Conservation (phyloP, 1,140 invertebrate genomes). For the Hestina assimilis region DNA sequence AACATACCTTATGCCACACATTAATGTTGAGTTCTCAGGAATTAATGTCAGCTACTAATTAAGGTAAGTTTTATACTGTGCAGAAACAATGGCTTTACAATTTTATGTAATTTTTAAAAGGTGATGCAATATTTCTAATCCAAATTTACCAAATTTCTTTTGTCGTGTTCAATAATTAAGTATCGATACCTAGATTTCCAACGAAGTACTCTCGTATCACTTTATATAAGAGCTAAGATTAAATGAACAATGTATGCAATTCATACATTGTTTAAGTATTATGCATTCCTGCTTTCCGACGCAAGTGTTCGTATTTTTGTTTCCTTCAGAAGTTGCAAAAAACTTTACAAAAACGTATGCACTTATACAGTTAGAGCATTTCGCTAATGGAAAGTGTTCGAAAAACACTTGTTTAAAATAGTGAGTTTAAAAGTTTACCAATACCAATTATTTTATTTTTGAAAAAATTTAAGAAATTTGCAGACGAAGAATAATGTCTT, state of each 20-base stretch:
- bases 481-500: too few relatives aligned
- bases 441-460: too few relatives aligned
- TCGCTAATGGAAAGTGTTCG: neutral
- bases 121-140: neutral
- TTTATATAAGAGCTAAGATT: neutral
- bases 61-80: neutral
- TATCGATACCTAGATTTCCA: too few relatives aligned
- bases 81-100: slow-evolving; percentile 1
- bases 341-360: neutral
- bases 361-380: neutral
- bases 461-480: too few relatives aligned
- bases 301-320: neutral
- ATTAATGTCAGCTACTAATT: neutral
- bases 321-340: neutral
- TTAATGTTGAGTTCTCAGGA: neutral
- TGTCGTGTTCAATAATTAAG: too few relatives aligned
- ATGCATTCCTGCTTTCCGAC: neutral
- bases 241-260: neutral
- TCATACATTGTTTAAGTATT: slow-evolving; percentile 5
- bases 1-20: neutral
- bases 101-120: neutral
- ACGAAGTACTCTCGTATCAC: neutral
- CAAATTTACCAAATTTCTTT: neutral
- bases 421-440: neutral
- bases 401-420: neutral